phyloP scores from a whole-genome alignment of 2,113 vertebrate genomes.

The Leucopternis melanops region DNA sequence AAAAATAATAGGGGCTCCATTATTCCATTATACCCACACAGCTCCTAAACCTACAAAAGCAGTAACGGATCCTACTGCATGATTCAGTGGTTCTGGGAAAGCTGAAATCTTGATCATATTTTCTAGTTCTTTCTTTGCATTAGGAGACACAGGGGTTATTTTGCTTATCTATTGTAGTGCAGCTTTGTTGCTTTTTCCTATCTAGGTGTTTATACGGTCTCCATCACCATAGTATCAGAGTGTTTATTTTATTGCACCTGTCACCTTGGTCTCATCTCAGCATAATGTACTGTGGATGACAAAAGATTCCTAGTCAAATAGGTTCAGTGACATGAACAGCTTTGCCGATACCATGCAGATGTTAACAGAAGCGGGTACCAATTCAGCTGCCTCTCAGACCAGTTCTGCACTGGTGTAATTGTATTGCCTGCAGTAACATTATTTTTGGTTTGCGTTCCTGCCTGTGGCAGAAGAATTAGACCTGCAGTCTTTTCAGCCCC shows the following conservation, averaged over 20 bases:
- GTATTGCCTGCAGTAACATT: conserved; percentile 13
- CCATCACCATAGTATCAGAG: conserved; percentile 40
- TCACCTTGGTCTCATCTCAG: conserved; percentile 46
- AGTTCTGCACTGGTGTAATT: neutral
- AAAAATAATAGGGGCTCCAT: conserved; percentile 21
- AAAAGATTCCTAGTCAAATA: conserved; percentile 7
- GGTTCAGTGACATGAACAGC: neutral
- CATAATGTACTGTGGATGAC: neutral
- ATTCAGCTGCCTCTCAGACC: neutral
- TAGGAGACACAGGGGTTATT: neutral
- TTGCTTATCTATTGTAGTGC: neutral
- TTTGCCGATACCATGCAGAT: neutral
- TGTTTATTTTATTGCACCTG: conserved; percentile 34
- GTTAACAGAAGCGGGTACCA: neutral
- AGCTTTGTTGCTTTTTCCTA: neutral
- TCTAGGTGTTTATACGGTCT: neutral
- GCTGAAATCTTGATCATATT: conserved; percentile 10
- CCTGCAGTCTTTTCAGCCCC: neutral
- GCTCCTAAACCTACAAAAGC: conserved; percentile 27
- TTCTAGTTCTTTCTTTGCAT: conserved; percentile 10
- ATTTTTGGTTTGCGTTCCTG: neutral
- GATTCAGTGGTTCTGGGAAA: conserved; percentile 33
- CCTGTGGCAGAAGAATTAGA: conserved; percentile 25
- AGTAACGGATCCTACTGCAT: conserved; percentile 27
- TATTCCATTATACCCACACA: neutral